phyloP scores from a whole-genome alignment of 2,797 vertebrate species.

The Ceyx erithaca region DNA sequence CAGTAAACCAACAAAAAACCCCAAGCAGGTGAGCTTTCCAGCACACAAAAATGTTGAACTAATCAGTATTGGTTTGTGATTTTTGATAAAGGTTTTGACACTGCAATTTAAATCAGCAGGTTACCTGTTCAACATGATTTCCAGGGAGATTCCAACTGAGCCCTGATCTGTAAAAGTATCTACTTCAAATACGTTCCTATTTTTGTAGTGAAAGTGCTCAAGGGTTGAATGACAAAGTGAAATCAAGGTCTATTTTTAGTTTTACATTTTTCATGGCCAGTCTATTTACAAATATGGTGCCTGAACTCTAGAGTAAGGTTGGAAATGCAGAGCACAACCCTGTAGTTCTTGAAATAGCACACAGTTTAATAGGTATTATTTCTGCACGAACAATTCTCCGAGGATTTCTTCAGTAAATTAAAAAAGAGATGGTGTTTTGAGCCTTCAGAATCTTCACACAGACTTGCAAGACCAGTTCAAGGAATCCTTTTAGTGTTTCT shows the following conservation, averaged over 20 bases:
- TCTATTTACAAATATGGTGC: neutral
- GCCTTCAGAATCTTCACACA: neutral
- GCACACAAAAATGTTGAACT: neutral
- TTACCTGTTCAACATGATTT: conserved; percentile 9
- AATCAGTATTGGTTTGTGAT: conserved; percentile 1
- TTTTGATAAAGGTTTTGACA: neutral
- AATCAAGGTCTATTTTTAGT: conserved; percentile 10
- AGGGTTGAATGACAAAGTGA: neutral
- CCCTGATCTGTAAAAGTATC: neutral
- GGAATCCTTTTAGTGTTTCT: neutral
- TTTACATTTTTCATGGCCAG: neutral
- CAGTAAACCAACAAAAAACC: neutral
- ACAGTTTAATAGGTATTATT: neutral
- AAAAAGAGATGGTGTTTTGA: neutral
- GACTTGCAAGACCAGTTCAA: neutral
- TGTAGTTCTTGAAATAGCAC: neutral
- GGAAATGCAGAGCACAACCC: neutral
- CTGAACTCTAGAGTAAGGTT: neutral
- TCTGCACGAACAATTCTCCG: neutral
- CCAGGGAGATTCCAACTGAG: conserved; percentile 3
- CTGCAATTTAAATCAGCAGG: conserved; percentile 18
- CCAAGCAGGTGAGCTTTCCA: neutral
- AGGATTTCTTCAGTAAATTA: neutral
- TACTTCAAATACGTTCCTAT: neutral
- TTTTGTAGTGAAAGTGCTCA: neutral